These are phyloP conservation scores for Papilio protenor DNA, from an alignment of 2,888 invertebrate species.

Conservation along the genomic window DNA sequence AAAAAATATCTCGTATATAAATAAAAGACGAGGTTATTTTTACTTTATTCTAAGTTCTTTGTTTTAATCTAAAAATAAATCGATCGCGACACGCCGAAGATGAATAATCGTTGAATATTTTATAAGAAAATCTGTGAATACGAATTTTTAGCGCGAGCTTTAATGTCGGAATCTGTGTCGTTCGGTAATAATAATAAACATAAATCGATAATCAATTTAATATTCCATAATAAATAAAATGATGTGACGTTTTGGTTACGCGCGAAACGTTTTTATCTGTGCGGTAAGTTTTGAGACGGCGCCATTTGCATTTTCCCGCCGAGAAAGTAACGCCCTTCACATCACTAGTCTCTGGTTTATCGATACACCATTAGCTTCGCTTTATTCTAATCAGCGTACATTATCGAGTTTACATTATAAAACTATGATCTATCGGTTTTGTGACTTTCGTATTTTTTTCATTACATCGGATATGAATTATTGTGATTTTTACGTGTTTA, in stretches of 20 bases:
- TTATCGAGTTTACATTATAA: constrained; percentile 25
- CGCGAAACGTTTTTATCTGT: constrained; percentile 39
- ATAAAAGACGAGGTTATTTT: constrained; percentile 4
- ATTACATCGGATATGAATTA: constrained; percentile 18
- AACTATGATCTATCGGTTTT: constrained; percentile 28
- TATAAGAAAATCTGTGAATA: background rate
- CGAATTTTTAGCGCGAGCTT: background rate
- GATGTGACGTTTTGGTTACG: constrained; percentile 36
- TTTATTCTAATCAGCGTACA: constrained; percentile 36
- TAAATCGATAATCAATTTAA: constrained; percentile 35
- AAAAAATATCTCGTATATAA: background rate
- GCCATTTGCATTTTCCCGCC: constrained; percentile 43
- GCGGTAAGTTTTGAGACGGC: constrained; percentile 29
- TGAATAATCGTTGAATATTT: background rate
- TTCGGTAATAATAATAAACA: constrained; percentile 18
- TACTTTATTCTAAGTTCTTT: background rate
- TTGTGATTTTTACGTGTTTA: constrained; percentile 19
- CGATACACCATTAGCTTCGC: constrained; percentile 35
- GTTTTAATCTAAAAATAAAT: constrained; percentile 2
- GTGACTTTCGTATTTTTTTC: constrained; percentile 22
- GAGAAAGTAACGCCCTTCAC: constrained; percentile 41
- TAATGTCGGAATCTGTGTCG: background rate
- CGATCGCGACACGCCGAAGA: background rate
- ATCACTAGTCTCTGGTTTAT: constrained; percentile 32
- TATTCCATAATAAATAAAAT: constrained; percentile 35